Evolutionary conservation across 2,113 vertebrate genomes (phyloP), one percentile per base, ranked within the genome.

Genomic region (Choloepus hoffmanni): DNA sequence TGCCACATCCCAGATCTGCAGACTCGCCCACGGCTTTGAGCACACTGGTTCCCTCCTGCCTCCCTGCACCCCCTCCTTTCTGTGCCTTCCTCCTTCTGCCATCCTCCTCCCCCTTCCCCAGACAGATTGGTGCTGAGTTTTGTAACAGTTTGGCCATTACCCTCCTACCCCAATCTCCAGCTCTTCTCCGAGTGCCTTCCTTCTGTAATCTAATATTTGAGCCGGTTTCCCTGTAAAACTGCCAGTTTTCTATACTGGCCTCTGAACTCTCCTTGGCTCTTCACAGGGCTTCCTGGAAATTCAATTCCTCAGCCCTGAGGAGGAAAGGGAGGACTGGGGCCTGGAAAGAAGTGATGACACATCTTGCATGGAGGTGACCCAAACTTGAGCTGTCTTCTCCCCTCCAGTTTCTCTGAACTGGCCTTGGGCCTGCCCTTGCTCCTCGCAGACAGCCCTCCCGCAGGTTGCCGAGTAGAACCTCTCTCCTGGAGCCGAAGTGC

Each of bases 171-270:
- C 30, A 40, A 72, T 73, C 15, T 48, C 89, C 89, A 93, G 86
- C 76, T 96, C 79, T 87, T 81, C 93, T 91, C 92, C 84, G 85
- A 84, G 50, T 53, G 67, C 89, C 89, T 78, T 74, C 89, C 89
- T 78, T 74, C 77, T 94, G 97, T 94, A 96, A 97, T 94, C 89
- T 72, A 97, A 92, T 97, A 77, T 93, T 87, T 50, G 60, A 26
- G 19, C 43, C 62, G 2, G 55, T 94, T 94, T 95, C 55, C 84
- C 50, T 87, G 89, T 86, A 95, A 91, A 94, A 95, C 48, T 93
- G 96, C 79, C 90, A 70, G 1, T 82, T 95, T 96, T 81, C 95
- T 94, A 45, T 45, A 21, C 2, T 72, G 53, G 90, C 73, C 21
- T 76, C 70, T 93, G 92, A 74, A 84, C 87, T 93, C 68, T 89